Evolutionary conservation across 2,113 vertebrate species (phyloP).

Genomic region (Scatophagus argus): DNA sequence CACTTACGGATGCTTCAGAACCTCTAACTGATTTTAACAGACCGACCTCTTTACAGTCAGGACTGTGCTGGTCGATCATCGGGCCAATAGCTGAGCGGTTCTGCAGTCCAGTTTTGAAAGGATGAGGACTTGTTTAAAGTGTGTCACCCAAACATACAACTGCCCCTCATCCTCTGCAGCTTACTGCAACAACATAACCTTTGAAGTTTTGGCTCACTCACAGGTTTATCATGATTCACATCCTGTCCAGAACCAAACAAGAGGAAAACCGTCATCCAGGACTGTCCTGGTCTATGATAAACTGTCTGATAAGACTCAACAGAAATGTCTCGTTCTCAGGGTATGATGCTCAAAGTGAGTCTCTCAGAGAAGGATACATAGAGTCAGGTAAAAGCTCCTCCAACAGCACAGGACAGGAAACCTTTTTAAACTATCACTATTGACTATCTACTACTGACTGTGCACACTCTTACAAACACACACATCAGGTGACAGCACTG

Average conservation of each 20-base stretch:
- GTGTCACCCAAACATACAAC: neutral
- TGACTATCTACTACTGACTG: conserved; percentile 13
- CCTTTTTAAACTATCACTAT: conserved; percentile 36
- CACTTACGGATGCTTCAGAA: neutral
- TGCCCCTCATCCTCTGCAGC: neutral
- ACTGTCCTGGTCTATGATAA: neutral
- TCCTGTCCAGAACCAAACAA: neutral
- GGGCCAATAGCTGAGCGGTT: neutral
- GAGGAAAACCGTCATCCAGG: conserved; percentile 1
- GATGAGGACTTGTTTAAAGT: neutral
- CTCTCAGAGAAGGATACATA: too few relatives aligned
- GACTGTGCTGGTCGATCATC: too few relatives aligned
- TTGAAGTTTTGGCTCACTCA: neutral
- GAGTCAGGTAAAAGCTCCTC: conserved; percentile 30
- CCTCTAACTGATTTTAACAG: neutral
- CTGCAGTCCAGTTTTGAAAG: neutral
- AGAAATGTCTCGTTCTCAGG: too few relatives aligned
- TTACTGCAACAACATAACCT: neutral
- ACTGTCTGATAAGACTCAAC: too few relatives aligned
- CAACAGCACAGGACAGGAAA: conserved; percentile 34
- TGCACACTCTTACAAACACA: neutral
- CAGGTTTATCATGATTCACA: conserved; percentile 6
- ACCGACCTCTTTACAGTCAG: too few relatives aligned
- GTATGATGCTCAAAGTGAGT: too few relatives aligned
- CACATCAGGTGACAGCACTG: conserved; percentile 11